A percentile compares a stretch with the other conserved stretches of the same genome.
These are phyloP conservation scores for Chrysodeixis includens DNA, from an alignment of 2,888 invertebrate species.

Conservation along the genomic window DNA sequence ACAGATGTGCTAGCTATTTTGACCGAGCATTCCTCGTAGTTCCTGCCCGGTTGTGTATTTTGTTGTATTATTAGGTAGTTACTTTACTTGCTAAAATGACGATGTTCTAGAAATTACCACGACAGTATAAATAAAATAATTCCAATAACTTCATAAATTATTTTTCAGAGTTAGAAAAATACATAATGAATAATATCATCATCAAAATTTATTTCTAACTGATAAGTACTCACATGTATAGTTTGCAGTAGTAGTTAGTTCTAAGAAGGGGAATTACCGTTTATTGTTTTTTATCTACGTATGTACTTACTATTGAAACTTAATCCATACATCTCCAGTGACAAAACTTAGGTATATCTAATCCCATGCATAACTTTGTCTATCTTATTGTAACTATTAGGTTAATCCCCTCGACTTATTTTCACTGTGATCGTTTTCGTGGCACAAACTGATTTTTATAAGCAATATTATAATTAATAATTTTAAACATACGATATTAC, in stretches of 20 bases:
- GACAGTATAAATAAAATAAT: not conserved
- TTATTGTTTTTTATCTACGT: not conserved
- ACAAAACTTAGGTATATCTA: not conserved
- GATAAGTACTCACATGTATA: not conserved
- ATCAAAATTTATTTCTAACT: no score
- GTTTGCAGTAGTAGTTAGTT: slow-evolving; percentile 14
- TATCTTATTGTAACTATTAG: not conserved
- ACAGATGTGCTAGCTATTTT: slow-evolving; percentile 68
- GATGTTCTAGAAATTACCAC: not conserved
- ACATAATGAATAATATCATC: no score
- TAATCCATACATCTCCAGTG: slow-evolving; percentile 15
- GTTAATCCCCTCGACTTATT: not conserved
- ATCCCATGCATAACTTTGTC: not conserved
- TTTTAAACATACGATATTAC: no score
- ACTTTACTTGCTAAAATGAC: not conserved
- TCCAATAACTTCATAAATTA: no score
- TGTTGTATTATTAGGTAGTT: not conserved
- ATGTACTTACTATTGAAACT: slow-evolving; percentile 18
- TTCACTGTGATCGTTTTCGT: not conserved
- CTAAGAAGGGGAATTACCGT: slow-evolving; percentile 5
- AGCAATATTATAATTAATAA: no score
- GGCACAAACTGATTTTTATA: not conserved
- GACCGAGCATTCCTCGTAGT: slow-evolving; percentile 43
- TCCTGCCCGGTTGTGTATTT: slow-evolving; percentile 46
- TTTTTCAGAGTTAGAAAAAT: no score